A percentile compares a stretch with the other conserved stretches of the same genome.
Evolutionary conservation across 2,797 vertebrate genomes (phyloP).

Genomic region (Protonibea diacanthus): DNA sequence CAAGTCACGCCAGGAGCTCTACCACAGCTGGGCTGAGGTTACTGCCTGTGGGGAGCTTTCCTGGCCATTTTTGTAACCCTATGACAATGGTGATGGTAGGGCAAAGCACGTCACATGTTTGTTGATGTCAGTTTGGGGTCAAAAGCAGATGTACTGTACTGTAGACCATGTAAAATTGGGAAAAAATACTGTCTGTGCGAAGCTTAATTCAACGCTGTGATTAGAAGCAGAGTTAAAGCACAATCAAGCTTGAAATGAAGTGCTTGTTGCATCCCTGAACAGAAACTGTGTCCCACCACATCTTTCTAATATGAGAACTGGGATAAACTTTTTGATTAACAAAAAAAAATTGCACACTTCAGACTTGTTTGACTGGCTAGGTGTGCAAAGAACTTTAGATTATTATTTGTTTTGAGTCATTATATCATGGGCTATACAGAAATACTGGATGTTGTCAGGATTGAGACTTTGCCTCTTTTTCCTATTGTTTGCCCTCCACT

Average conservation of each 20-base stretch:
- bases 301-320: neutral
- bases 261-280: neutral
- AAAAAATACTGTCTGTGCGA: neutral
- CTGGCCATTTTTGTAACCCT: constrained; percentile 15
- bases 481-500: too few relatives aligned
- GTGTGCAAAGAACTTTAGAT: too few relatives aligned
- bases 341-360: too few relatives aligned
- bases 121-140: constrained; percentile 25
- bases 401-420: too few relatives aligned
- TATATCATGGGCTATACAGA: too few relatives aligned
- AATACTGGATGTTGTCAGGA: too few relatives aligned
- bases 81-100: neutral
- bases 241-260: neutral
- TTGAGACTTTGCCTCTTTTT: too few relatives aligned
- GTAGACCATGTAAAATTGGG: neutral
- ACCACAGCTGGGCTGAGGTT: constrained; percentile 27
- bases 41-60: constrained; percentile 21
- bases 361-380: too few relatives aligned
- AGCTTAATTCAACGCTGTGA: neutral
- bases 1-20: constrained; percentile 40
- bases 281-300: neutral
- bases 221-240: neutral
- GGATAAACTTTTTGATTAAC: too few relatives aligned
- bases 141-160: constrained; percentile 3
- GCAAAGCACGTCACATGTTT: constrained; percentile 6